Base-by-base conservation (phyloP, 2,113 vertebrate genomes). In the Hippocampus barbouri region DNA sequence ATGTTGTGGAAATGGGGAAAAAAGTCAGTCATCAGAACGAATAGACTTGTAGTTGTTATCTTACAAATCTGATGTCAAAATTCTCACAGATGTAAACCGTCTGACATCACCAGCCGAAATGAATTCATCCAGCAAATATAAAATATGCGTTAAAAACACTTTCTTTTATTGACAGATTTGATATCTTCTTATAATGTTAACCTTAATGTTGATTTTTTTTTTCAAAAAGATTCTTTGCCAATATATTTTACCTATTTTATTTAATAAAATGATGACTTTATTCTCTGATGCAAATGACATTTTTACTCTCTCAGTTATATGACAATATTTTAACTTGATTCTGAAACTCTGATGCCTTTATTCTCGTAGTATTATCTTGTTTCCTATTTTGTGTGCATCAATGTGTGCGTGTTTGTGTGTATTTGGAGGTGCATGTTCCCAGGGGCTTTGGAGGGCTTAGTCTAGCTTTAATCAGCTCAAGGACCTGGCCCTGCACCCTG, bases 381-480 rank as follows among this genome's bases (percentile, higher is more conserved):
- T 18, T 53, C 49, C 20, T 56, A 10, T n/a, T 56, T 25, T 30
- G 15, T 7, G 0, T n/a, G 34, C 34, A 38, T 38, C 34, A 38
- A 38, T 59, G 7, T 12, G 8, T 56, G n/a, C 2, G 38, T 64
- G 40, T 41, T 11, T 69, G 61, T 53, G 70, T 72, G 75, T 72
- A 72, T 83, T 56, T 76, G 71, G 60, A 75, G 69, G 57, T 34
- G 11, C 47, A 66, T 66, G 74, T 81, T 87, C 83, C 75, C 81
- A 74, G 74, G 72, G 79, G 43, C 54, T 8, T 60, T 69, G 69
- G 21, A 74, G 77, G 34, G 73, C 75, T 84, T 79, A 87, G 77
- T 79, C 83, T 74, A 77, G 75, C 61, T 87, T 86, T 91, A 89
- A 90, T 90, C 87, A 82, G 89, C 84, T 91, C 74, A 86, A 71